Conservation (phyloP, 2,888 invertebrate genomes). For the Doris montereyensis region DNA sequence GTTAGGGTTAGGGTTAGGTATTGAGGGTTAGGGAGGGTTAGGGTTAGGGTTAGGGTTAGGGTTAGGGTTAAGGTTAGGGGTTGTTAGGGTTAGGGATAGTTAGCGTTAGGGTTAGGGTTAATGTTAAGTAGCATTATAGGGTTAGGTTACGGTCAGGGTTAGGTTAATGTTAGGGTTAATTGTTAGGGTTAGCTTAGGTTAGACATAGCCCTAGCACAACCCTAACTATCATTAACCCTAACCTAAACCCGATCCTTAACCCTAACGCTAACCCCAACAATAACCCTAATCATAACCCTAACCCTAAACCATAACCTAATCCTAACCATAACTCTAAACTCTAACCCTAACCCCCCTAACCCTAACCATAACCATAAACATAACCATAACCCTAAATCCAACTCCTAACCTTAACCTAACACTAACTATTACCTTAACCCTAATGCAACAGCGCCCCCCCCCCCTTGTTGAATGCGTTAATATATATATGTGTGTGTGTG, state of each 20-base stretch:
- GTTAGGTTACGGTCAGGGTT: conserved; percentile 28
- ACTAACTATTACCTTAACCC: conserved; percentile 51
- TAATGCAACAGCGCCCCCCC: too few relatives aligned
- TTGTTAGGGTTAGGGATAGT: conserved; percentile 34
- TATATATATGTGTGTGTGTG: too few relatives aligned
- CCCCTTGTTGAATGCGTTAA: too few relatives aligned
- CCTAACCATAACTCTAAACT: conserved; percentile 55
- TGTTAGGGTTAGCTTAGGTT: conserved; percentile 31
- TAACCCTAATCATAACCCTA: conserved; percentile 49
- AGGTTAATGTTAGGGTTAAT: conserved; percentile 33
- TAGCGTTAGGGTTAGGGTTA: conserved; percentile 50
- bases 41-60: conserved; percentile 40
- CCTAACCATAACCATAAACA: conserved; percentile 48
- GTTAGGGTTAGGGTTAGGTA: conserved; percentile 39
- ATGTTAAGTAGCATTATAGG: conserved; percentile 41
- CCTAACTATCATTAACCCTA: conserved; percentile 42
- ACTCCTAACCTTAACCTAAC: conserved; percentile 50
- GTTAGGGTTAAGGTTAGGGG: conserved; percentile 49
- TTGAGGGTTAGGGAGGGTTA: conserved; percentile 52
- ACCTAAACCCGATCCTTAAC: conserved; percentile 44
- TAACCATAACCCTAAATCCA: conserved; percentile 46
- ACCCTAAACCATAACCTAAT: conserved; percentile 49
- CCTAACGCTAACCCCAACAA: conserved; percentile 42
- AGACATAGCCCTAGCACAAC: too few relatives aligned
- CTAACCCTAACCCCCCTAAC: conserved; percentile 50